phyloP scores from a whole-genome alignment of 2,888 invertebrate genomes.

The Sarcophaga caerulescens region DNA sequence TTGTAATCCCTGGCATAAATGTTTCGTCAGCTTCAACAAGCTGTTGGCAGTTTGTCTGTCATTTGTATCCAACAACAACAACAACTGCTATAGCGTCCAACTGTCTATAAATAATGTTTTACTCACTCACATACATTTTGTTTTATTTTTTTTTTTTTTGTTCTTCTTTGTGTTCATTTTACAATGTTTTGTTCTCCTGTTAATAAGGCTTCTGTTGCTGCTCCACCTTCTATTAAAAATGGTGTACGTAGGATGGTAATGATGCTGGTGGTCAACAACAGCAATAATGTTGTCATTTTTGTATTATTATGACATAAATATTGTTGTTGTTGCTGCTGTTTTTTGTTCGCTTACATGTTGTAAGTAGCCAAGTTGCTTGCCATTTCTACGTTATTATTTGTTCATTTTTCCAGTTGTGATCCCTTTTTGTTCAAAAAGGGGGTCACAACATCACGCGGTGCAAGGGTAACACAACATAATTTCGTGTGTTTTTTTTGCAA shows the following conservation, averaged over 20 bases:
- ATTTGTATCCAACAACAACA: background rate
- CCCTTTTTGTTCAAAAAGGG: background rate
- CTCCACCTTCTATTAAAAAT: background rate
- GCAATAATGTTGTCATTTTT: constrained; percentile 37
- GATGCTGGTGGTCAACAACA: constrained; percentile 3
- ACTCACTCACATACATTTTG: background rate
- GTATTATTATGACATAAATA: constrained; percentile 65
- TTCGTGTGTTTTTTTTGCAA: constrained; percentile 30
- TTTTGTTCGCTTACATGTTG: constrained; percentile 28
- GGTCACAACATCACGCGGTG: background rate
- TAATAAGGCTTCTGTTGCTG: background rate
- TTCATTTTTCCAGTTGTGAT: constrained; percentile 1
- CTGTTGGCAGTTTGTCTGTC: background rate
- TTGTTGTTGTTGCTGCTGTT: constrained; percentile 24
- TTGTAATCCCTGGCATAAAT: background rate
- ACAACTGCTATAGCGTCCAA: background rate
- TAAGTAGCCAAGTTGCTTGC: constrained; percentile 21
- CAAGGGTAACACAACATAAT: background rate
- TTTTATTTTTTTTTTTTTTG: no score
- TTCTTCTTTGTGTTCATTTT: constrained; percentile 32
- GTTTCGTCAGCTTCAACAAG: background rate
- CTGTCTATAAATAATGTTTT: background rate
- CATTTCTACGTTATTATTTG: constrained; percentile 16
- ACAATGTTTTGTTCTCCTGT: constrained; percentile 23
- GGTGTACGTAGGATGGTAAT: constrained; percentile 23